Conservation (phyloP, 2,113 vertebrate species). For the Piprites chloris region DNA sequence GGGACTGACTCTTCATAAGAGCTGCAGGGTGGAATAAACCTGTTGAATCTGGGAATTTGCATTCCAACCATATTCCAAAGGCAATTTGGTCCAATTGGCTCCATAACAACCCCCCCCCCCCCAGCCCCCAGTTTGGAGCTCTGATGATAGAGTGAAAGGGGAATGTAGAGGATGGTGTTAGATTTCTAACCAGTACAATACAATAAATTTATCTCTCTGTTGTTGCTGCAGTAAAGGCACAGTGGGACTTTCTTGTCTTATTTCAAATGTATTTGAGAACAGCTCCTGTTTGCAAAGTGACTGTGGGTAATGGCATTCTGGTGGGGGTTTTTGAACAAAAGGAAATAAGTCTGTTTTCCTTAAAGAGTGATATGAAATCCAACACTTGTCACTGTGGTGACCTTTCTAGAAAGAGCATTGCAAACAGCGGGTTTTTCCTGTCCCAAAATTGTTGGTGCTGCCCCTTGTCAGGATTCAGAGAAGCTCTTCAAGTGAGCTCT, state of each 20-base stretch:
- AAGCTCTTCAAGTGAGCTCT: not conserved
- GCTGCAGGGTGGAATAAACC: not conserved
- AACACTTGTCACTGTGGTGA: not conserved
- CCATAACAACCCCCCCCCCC: not conserved
- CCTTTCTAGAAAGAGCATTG: not conserved
- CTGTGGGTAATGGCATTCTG: not conserved
- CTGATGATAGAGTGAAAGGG: not conserved
- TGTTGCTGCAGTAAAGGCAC: not conserved
- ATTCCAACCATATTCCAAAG: not conserved
- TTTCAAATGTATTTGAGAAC: not conserved
- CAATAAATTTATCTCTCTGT: not conserved
- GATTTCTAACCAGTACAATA: not conserved
- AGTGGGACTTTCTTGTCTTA: not conserved
- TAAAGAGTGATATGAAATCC: not conserved
- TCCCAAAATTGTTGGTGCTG: not conserved
- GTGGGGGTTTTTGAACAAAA: not conserved
- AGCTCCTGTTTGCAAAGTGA: not conserved
- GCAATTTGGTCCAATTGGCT: not conserved
- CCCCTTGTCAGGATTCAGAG: not conserved
- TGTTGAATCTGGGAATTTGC: not conserved
- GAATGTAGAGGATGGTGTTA: not conserved
- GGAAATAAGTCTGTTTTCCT: not conserved
- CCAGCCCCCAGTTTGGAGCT: not conserved
- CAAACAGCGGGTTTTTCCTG: accelerated
- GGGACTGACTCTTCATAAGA: not conserved